A percentile compares a stretch with the other conserved stretches of the same genome.
These are phyloP conservation scores for Laticauda laticaudata DNA, from an alignment of 2,113 vertebrate species.

Conservation along the genomic window DNA sequence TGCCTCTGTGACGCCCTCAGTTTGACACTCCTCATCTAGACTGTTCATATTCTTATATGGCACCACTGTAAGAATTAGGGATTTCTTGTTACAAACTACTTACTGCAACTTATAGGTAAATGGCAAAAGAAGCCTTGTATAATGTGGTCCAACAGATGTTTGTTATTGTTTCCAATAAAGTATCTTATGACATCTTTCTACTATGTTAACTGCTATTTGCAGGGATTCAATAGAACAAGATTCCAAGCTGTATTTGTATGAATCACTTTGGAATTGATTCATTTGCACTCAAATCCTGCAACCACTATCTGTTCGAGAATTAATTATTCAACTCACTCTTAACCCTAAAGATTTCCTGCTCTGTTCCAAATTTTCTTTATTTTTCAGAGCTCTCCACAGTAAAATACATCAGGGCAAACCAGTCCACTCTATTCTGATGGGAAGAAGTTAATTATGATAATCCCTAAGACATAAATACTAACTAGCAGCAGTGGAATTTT, in stretches of 20 bases:
- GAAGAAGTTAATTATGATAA: background rate
- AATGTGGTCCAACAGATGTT: background rate
- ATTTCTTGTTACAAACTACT: background rate
- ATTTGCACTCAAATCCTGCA: background rate
- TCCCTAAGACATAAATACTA: background rate
- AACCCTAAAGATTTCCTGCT: background rate
- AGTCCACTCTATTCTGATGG: background rate
- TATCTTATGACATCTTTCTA: background rate
- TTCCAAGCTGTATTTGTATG: background rate
- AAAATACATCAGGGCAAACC: background rate
- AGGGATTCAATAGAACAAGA: background rate
- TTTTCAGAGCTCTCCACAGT: background rate
- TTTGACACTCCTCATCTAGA: no score
- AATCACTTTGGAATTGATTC: background rate
- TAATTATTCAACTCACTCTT: background rate
- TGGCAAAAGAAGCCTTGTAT: background rate
- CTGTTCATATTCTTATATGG: background rate
- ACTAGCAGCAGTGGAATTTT: background rate
- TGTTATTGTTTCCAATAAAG: background rate
- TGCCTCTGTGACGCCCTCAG: no score
- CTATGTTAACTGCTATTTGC: background rate
- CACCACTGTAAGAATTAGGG: conserved; percentile 5
- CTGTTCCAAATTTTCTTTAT: background rate
- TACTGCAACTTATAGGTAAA: background rate
- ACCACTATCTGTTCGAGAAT: background rate